Percentiles rank a stretch among this genome's conserved stretches.
phyloP scores from a whole-genome alignment of 1,140 invertebrate species.

The Trichoplusia ni region DNA sequence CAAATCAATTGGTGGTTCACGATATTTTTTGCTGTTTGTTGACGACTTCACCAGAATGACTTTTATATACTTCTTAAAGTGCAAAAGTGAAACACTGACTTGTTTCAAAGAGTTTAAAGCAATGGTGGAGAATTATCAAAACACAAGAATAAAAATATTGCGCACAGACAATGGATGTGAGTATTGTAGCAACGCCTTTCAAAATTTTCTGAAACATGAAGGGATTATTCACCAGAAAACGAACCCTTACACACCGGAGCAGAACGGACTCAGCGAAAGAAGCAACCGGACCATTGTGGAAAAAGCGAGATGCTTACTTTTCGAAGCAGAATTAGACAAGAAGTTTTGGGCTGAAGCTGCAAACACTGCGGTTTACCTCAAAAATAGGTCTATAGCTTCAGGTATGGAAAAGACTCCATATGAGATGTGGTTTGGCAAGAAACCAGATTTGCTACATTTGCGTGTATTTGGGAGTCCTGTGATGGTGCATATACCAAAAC shows the following conservation, averaged over 20 bases:
- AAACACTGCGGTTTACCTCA: conserved; percentile 13
- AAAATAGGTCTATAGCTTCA: conserved; percentile 10
- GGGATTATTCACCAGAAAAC: conserved; percentile 14
- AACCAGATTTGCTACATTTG: conserved; percentile 18
- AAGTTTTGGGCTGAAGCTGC: not conserved
- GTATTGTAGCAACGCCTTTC: conserved; percentile 14
- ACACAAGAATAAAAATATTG: conserved; percentile 7
- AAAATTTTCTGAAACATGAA: conserved; percentile 5
- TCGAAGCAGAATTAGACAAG: not conserved
- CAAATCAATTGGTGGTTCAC: not conserved
- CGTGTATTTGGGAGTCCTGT: conserved; percentile 3
- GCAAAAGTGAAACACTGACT: not conserved
- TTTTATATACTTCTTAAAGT: not conserved
- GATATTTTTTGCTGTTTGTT: not conserved
- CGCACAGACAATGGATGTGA: conserved; percentile 12
- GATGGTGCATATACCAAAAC: conserved; percentile 19
- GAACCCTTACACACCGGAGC: conserved; percentile 5
- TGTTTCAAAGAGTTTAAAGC: not conserved
- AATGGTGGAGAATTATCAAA: not conserved
- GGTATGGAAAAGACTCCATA: conserved; percentile 44
- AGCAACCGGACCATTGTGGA: not conserved
- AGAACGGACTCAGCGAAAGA: not conserved
- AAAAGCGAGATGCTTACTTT: conserved; percentile 14
- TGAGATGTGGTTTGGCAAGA: conserved; percentile 39
- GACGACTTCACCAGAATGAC: not conserved